Conservation (phyloP, 1,140 invertebrate species). For the Luehdorfia chinensis region DNA sequence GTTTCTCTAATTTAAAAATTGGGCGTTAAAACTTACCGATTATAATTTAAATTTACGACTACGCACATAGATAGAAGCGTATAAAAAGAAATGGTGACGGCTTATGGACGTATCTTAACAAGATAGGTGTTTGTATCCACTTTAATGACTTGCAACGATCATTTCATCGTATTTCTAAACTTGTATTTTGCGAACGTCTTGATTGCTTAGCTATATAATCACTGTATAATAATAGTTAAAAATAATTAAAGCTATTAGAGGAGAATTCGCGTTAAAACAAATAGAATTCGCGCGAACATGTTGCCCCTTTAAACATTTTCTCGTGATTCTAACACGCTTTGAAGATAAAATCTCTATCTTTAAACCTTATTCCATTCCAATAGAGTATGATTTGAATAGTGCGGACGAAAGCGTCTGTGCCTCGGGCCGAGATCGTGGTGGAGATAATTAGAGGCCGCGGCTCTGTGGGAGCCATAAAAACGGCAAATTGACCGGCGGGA, state of each 20-base stretch:
- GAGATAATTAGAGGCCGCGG: constrained; percentile 74
- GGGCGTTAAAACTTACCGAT: constrained; percentile 66
- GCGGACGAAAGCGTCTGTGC: constrained; percentile 30
- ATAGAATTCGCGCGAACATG: constrained; percentile 62
- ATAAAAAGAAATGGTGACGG: constrained; percentile 50
- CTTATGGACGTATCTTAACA: constrained; percentile 52
- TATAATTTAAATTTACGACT: constrained; percentile 70
- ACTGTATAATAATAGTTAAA: constrained; percentile 15
- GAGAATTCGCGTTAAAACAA: constrained; percentile 62
- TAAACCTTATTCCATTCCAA: constrained; percentile 26
- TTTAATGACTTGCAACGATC: constrained; percentile 32
- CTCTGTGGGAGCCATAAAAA: constrained; percentile 74
- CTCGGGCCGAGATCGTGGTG: constrained; percentile 64
- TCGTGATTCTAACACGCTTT: constrained; percentile 55
- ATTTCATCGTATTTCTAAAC: constrained; percentile 27
- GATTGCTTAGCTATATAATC: constrained; percentile 1
- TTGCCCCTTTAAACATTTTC: constrained; percentile 66
- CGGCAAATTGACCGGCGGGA: constrained; percentile 76
- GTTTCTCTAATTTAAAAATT: constrained; percentile 69
- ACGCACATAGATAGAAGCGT: constrained; percentile 49
- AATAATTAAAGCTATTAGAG: constrained; percentile 40
- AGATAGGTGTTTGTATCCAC: constrained; percentile 34
- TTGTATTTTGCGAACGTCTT: constrained; percentile 9
- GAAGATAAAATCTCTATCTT: constrained; percentile 18
- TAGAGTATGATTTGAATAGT: constrained; percentile 31